phyloP scores from a whole-genome alignment of 2,797 vertebrate species.

The Cuculus canorus region DNA sequence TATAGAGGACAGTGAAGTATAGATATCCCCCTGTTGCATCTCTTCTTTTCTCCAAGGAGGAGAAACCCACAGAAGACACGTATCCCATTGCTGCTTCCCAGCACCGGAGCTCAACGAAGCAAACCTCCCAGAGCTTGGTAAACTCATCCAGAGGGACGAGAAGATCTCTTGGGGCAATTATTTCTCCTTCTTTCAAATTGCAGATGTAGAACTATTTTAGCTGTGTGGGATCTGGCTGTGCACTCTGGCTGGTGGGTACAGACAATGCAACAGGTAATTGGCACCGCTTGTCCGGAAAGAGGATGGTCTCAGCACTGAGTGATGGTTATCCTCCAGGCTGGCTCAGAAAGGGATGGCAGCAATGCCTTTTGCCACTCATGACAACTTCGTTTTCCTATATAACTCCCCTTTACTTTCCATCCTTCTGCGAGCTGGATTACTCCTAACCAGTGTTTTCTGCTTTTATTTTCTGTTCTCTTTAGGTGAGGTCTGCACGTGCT shows the following conservation, averaged over 20 bases:
- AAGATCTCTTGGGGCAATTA: neutral
- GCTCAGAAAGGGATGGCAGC: neutral
- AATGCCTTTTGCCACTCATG: neutral
- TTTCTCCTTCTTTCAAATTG: neutral
- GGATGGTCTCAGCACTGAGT: neutral
- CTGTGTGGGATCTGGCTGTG: neutral
- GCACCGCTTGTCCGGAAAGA: neutral
- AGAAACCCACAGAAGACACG: neutral
- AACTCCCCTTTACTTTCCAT: neutral
- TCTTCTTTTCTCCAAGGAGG: neutral
- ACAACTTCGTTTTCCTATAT: fast-evolving
- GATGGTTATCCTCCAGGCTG: neutral
- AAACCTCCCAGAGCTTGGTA: fast-evolving
- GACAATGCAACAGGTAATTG: fast-evolving
- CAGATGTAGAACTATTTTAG: neutral
- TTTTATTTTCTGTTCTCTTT: neutral
- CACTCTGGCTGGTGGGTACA: neutral
- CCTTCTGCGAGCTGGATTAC: neutral
- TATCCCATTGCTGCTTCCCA: neutral
- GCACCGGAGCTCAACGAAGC: neutral
- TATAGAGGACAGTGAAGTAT: neutral
- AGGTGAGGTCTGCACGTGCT: neutral
- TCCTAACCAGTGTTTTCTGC: neutral
- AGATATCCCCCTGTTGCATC: neutral
- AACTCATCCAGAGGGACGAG: neutral